Conservation (phyloP, 2,113 vertebrate genomes). For the Microtus ochrogaster region DNA sequence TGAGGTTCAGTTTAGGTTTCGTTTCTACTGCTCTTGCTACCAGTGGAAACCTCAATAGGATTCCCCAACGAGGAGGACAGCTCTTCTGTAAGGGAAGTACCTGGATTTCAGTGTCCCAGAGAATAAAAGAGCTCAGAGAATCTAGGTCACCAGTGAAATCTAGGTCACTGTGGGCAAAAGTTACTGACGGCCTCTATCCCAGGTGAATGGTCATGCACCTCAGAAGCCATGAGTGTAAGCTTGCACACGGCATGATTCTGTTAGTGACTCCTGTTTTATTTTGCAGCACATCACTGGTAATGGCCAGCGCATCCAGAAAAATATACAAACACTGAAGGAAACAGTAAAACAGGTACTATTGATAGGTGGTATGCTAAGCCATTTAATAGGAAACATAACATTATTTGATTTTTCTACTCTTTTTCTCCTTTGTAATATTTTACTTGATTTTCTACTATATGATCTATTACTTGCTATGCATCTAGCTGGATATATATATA, state of each 20-base stretch:
- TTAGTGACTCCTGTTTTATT: conserved; percentile 6
- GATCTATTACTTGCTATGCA: neutral
- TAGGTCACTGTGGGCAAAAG: conserved; percentile 68
- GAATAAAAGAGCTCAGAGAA: conserved; percentile 62
- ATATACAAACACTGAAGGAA: conserved; percentile 83
- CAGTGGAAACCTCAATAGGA: conserved; percentile 16
- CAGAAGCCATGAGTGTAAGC: neutral
- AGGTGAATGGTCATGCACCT: conserved; percentile 29
- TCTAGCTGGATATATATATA: neutral
- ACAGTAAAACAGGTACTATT: conserved; percentile 85
- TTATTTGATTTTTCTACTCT: neutral
- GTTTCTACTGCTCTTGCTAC: neutral
- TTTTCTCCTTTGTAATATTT: neutral
- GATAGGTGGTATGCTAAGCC: neutral
- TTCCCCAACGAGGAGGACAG: conserved; percentile 21
- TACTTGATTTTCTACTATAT: neutral
- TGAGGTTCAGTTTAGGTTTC: neutral
- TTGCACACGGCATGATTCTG: neutral
- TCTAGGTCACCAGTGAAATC: conserved; percentile 73
- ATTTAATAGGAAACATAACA: neutral
- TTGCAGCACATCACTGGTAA: conserved; percentile 27
- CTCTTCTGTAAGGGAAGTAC: conserved; percentile 23
- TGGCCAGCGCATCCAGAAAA: conserved; percentile 77
- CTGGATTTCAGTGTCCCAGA: conserved; percentile 60
- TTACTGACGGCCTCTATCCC: conserved; percentile 43